Percentiles rank a stretch among this genome's conserved stretches.
Conservation (phyloP, 2,797 vertebrate species). For the Chelon labrosus region DNA sequence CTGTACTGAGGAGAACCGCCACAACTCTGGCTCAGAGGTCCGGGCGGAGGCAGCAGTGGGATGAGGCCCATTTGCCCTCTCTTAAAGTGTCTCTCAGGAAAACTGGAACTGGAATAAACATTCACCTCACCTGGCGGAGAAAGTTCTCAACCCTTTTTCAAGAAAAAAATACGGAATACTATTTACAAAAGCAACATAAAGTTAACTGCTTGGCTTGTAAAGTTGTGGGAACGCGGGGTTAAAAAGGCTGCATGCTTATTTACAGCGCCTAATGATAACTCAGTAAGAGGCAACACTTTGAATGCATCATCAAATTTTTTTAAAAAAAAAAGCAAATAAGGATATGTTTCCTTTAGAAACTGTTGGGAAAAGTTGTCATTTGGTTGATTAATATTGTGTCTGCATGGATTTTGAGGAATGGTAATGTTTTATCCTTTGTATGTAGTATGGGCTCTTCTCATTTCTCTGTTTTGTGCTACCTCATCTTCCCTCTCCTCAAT, state of each 20-base stretch:
- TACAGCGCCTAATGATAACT: not conserved
- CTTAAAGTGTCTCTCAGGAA: not conserved
- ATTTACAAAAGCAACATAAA: not conserved
- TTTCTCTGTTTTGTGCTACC: too few species aligned
- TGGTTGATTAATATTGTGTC: too few species aligned
- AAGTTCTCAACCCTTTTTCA: not conserved
- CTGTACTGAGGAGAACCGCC: not conserved
- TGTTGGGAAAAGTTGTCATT: too few species aligned
- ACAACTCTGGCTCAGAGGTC: not conserved
- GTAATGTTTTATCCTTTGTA: too few species aligned
- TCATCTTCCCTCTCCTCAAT: too few species aligned
- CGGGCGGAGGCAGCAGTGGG: conserved; percentile 21
- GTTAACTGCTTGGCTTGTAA: not conserved
- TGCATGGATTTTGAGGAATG: too few species aligned
- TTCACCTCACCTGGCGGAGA: not conserved
- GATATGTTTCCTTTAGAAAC: too few species aligned
- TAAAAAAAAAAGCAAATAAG: not conserved
- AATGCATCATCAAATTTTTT: not conserved
- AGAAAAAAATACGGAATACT: not conserved
- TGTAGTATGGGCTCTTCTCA: too few species aligned
- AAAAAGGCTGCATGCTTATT: not conserved
- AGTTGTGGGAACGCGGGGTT: not conserved
- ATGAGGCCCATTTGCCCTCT: conserved; percentile 22
- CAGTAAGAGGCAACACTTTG: not conserved
- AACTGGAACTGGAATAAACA: not conserved